These are phyloP conservation scores for Hemistola chrysoprasaria DNA, from an alignment of 2,888 invertebrate genomes.

Conservation along the genomic window DNA sequence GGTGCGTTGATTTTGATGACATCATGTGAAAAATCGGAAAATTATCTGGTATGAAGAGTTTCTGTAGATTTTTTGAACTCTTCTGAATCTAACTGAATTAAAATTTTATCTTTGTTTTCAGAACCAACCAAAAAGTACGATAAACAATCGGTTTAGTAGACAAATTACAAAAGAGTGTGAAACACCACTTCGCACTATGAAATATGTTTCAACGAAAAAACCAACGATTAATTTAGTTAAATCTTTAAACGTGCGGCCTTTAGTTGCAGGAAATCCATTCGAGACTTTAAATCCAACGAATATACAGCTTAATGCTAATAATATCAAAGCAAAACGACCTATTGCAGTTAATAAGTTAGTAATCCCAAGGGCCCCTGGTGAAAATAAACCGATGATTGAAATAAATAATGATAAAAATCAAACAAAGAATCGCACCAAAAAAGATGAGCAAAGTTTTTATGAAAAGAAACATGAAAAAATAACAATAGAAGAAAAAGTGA, in stretches of 20 bases:
- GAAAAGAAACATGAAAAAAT: background rate
- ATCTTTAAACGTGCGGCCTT: background rate
- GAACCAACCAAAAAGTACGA: background rate
- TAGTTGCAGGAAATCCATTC: background rate
- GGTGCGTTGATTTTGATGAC: background rate
- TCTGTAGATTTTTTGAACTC: no score
- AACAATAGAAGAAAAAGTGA: background rate
- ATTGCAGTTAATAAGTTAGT: background rate
- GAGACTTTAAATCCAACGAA: background rate
- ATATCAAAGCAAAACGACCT: background rate
- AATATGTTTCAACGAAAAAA: background rate
- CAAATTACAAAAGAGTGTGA: slow-evolving; percentile 1
- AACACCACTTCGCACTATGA: background rate
- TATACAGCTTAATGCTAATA: background rate
- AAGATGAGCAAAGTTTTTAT: background rate
- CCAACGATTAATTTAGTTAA: background rate
- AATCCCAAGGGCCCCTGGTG: background rate
- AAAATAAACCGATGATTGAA: no score
- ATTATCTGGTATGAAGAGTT: no score
- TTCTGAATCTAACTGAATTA: no score
- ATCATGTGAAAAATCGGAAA: background rate
- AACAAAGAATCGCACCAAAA: no score
- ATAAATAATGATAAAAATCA: no score
- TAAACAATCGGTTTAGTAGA: slow-evolving; percentile 5
- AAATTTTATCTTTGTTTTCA: no score